These are phyloP conservation scores for Thymelicus acteon DNA, from an alignment of 2,888 invertebrate species.

Conservation along the genomic window DNA sequence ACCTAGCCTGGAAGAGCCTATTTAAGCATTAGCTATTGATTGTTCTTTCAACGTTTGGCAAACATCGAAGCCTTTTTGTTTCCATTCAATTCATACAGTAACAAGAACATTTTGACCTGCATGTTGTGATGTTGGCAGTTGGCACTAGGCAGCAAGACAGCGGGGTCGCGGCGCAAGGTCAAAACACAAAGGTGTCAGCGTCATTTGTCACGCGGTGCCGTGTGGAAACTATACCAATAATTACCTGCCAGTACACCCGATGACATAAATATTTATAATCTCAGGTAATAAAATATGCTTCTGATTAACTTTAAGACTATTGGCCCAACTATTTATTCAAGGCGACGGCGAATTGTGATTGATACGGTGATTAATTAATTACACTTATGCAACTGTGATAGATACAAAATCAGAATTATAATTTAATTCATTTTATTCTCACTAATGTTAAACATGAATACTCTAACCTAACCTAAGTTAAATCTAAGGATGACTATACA, in stretches of 20 bases:
- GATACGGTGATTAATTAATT: not conserved
- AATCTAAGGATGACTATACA: no score
- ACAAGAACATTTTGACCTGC: constrained; percentile 39
- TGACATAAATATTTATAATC: constrained; percentile 50
- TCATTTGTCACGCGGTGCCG: constrained; percentile 49
- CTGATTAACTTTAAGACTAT: not conserved
- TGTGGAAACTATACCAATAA: constrained; percentile 49
- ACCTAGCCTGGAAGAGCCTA: no score
- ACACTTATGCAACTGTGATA: not conserved
- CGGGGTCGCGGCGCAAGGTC: constrained; percentile 53
- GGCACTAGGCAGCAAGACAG: constrained; percentile 27
- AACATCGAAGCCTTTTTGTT: no score
- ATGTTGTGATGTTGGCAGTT: constrained; percentile 5
- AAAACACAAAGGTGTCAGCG: constrained; percentile 54
- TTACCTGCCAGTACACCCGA: constrained; percentile 53
- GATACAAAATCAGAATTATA: not conserved
- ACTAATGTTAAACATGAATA: no score
- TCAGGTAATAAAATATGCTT: constrained; percentile 44
- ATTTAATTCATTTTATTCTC: not conserved
- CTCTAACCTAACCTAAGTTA: no score
- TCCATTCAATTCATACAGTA: not conserved
- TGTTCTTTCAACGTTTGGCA: no score
- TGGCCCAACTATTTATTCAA: constrained; percentile 1
- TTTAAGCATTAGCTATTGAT: no score
- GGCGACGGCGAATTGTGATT: not conserved